Evolutionary conservation across 2,113 vertebrate species (phyloP), one percentile per base, ranked within the genome.

Genomic region (Seriola rivoliana): DNA sequence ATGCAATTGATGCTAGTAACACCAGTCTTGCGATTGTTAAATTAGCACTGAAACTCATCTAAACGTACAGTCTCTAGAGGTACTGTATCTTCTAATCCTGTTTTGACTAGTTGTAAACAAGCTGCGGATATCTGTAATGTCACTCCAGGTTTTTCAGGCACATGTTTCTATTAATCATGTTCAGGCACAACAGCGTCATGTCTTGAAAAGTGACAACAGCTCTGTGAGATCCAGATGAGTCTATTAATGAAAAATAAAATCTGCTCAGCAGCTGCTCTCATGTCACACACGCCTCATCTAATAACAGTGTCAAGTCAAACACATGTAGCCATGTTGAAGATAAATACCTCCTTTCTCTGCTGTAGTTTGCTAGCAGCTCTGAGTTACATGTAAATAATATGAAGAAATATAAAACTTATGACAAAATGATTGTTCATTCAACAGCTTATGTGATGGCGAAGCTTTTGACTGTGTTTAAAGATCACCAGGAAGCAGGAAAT

Each of bases 201-300:
- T 69, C 50, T 40, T 46, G 62, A 3, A 21, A 16, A 46, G 34
- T 16, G 17, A 81, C 8, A 8, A 50, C 2, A 19, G 48, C 48
- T 1, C 8, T n/a, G 21, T 10, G 52, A 23, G 52, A 46, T 44
- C 62, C 75, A 84, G 50, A 29, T 25, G 54, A 60, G 25, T 60
- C 2, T 3, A 7, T 52, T 50, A 3, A 32, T 52, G 6, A 57
- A 10, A 57, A 57, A 69, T 25, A 19, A 36, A 63, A 60, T 57
- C 25, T 70, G 72, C 38, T 23, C 0, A 5, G 66, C 80, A 82
- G 72, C 72, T 71, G 80, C 29, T 71, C 67, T 65, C 66, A 3
- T 63, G 69, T 29, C 32, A 8, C 69, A 66, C 46, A 6, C 0
- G 5, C 29, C 54, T 63, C 32, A 0, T 19, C 75, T 40, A 4